Evolutionary conservation across 1,140 invertebrate genomes (phyloP), one percentile per base, ranked within the genome.

Genomic region (Papilio polytes): DNA sequence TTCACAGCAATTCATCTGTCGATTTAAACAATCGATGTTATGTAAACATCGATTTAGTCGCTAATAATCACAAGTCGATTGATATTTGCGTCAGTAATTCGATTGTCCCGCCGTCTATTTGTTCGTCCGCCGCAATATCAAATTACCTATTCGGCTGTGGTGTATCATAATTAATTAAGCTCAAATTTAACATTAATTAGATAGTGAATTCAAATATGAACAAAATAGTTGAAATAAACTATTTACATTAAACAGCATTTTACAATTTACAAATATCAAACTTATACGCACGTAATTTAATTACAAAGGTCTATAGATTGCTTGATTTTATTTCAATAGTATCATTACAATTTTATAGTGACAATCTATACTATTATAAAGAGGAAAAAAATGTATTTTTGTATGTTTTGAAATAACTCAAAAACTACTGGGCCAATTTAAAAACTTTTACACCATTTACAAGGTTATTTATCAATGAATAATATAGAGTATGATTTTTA

Each of bases 51-150:
- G 10, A 70, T 70, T 70, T 70, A 70, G 26, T 63, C 59, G 20
- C 63, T 70, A 70, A 70, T 70, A 70, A 70, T 31, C 63, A 70
- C 63, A 31, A 70, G 13, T 70, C 63, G 63, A 70, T 66, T 66
- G 31, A 66, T 36, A 70, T 70, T 70, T 70, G 63, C 26, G 26
- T 70, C 22, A 31, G 26, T 70, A 70, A 70, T 70, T 70, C 63
- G 63, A 70, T 70, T 70, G 26, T 70, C 15, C 13, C 63, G 26
- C 63, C 26, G 63, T 70, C 63, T 70, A 70, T 70, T 70, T 70
- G 26, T 70, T 26, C 63, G 63, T 15, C 12, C 12, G 9, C 63
- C 63, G 26, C 63, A 70, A 70, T 70, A 70, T 70, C 63, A 15
- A 70, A 70, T 70, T 70, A 70, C 63, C 63, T 36, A 70, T 70